phyloP scores from a whole-genome alignment of 37 sponge, comb jelly and placozoan genomes.

The Aphrocallistes beatrix region DNA sequence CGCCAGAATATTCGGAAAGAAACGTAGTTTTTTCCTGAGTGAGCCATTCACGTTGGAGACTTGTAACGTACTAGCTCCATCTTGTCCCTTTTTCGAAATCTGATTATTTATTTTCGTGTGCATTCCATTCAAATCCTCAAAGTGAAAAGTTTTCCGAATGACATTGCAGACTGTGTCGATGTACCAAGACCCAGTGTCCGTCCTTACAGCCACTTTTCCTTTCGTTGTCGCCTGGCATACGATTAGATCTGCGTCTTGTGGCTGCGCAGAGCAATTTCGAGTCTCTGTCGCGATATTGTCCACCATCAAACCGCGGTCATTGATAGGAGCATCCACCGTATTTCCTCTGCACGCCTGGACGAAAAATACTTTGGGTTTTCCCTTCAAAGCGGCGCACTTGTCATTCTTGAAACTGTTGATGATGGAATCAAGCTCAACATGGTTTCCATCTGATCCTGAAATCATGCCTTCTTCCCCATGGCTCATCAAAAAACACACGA shows the following conservation, averaged over 20 bases:
- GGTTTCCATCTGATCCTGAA: not conserved
- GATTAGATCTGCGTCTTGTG: not conserved
- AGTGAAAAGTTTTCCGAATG: not conserved
- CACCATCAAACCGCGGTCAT: not conserved
- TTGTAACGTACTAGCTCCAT: not conserved
- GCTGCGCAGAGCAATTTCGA: too few relatives aligned
- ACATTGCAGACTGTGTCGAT: not conserved
- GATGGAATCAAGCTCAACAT: not conserved
- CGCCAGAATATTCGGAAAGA: not conserved
- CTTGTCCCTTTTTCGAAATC: not conserved
- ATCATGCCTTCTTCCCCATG: not conserved
- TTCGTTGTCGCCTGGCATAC: slow-evolving; percentile 1
- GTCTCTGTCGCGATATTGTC: too few relatives aligned
- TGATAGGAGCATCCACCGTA: not conserved
- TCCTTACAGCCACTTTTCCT: not conserved
- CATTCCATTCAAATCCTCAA: not conserved
- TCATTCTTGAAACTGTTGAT: slow-evolving; percentile 1
- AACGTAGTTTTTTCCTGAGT: not conserved
- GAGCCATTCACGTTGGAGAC: not conserved
- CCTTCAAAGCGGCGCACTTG: not conserved
- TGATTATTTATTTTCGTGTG: not conserved
- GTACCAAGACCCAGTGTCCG: not conserved
- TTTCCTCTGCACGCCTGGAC: slow-evolving; percentile 16
- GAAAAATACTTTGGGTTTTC: slow-evolving; percentile 1
- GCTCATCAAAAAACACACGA: not conserved